Base-by-base conservation (phyloP, 2,113 vertebrate genomes). In the Oryzias celebensis region DNA sequence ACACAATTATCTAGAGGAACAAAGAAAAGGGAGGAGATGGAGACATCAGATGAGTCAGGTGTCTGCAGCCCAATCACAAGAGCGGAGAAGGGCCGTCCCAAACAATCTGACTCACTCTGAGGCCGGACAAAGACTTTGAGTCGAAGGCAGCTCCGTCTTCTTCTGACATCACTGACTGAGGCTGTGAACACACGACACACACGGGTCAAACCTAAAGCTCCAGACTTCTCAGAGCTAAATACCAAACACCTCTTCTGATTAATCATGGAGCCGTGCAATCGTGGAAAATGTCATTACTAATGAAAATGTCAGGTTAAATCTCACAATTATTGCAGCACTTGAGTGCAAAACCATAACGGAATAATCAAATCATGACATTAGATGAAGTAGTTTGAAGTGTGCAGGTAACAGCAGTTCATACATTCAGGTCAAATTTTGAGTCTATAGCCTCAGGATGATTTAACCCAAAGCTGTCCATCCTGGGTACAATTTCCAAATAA, bases 101-200 rank as follows among this genome's bases (percentile, higher is more conserved):
- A 20, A 84, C 58, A 76, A 45, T n/a, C 8, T 3, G 73, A 97
- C 96, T 97, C 94, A 99, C 97, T 96, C 86, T 95, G 91, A 78
- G 95, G 96, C 81, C 96, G 93, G 87, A 99, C 97, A 82, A 96
- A 98, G 82, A 99, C 95, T 91, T 94, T 98, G 85, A 99, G 95
- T 85, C 95, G 95, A 79, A 99, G 90, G 87, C 97, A 99, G 90
- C 93, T 95, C 69, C 93, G 90, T 72, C 93, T 93, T 85, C 95
- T 95, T 15, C 93, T 95, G 84, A 94, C 94, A 66, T 94, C 94
- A 41, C 96, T 94, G 0, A 94, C 93, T 75, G 96, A 96, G 65
- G 97, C 97, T 99, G 91, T 50, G 77, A 85, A 45, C 75, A 85
- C 53, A 77, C 10, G 4, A 18, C 5, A 36, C 2, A 47, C 36